Conservation (phyloP, 2,888 invertebrate species). For the Chymomyza caudatula region DNA sequence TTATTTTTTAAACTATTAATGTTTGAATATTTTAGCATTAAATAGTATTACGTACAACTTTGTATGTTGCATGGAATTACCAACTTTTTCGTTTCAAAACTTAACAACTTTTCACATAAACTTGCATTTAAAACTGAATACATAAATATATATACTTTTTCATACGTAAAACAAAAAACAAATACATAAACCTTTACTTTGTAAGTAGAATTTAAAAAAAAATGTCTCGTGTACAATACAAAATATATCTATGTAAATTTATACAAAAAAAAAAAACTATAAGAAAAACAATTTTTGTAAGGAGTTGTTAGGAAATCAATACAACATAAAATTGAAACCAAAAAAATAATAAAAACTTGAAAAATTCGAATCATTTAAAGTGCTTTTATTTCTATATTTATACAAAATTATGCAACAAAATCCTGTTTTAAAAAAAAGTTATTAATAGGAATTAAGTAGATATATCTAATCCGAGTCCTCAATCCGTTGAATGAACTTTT, state of each 20-base stretch:
- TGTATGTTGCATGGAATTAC: neutral
- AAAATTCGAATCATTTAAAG: neutral
- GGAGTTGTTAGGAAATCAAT: conserved; percentile 66
- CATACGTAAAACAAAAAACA: conserved; percentile 4
- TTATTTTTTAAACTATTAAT: conserved; percentile 31
- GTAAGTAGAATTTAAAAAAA: conserved; percentile 34
- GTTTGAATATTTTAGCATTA: conserved; percentile 3
- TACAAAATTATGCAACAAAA: too few species aligned
- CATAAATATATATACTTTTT: neutral
- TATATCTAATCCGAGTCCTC: too few species aligned
- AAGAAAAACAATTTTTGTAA: conserved; percentile 57
- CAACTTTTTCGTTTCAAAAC: neutral
- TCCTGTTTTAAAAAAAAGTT: too few species aligned
- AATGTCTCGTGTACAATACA: conserved; percentile 13
- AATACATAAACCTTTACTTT: neutral
- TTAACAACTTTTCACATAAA: too few species aligned
- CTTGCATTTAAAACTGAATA: conserved; percentile 12
- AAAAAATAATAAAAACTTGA: conserved; percentile 39
- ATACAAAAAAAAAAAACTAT: conserved; percentile 28
- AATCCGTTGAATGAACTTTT: too few species aligned
- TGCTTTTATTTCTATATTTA: too few species aligned
- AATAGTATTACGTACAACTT: neutral
- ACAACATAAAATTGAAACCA: conserved; percentile 51
- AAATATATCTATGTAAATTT: conserved; percentile 26
- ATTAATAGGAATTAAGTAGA: too few species aligned